Percentiles rank a stretch among this genome's conserved stretches.
phyloP scores from a whole-genome alignment of 1,140 invertebrate genomes.

The Euschistus heros region DNA sequence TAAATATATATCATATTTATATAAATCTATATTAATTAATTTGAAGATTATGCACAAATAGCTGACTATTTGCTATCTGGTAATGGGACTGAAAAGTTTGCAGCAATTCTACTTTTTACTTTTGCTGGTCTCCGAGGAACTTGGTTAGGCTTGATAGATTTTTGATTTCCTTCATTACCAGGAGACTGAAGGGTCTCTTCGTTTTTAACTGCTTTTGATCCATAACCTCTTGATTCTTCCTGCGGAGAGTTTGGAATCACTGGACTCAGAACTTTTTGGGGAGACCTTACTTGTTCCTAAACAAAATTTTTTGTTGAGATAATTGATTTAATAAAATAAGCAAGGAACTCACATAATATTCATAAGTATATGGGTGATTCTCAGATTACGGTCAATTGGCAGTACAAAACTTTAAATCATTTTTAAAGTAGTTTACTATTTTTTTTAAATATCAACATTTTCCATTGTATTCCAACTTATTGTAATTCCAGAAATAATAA shows the following conservation, averaged over 20 bases:
- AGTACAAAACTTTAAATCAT: no score
- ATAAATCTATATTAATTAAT: no score
- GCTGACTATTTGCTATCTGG: background rate
- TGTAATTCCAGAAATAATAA: no score
- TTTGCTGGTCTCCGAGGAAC: background rate
- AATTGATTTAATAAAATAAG: background rate
- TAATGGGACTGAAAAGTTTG: background rate
- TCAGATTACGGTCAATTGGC: no score
- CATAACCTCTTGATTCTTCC: background rate
- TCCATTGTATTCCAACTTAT: no score
- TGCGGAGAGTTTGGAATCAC: background rate
- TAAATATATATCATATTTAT: no score
- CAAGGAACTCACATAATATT: no score
- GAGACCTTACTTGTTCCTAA: background rate
- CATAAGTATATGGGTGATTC: no score
- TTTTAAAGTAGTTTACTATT: no score
- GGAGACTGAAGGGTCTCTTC: background rate
- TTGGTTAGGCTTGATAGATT: background rate
- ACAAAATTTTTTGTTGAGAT: background rate
- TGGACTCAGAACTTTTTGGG: background rate
- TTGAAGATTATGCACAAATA: no score
- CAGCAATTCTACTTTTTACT: background rate
- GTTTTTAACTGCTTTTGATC: background rate
- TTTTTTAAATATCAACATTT: no score
- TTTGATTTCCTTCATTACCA: background rate